phyloP scores from a whole-genome alignment of 2,888 invertebrate genomes.

The Chelonus formosanus region DNA sequence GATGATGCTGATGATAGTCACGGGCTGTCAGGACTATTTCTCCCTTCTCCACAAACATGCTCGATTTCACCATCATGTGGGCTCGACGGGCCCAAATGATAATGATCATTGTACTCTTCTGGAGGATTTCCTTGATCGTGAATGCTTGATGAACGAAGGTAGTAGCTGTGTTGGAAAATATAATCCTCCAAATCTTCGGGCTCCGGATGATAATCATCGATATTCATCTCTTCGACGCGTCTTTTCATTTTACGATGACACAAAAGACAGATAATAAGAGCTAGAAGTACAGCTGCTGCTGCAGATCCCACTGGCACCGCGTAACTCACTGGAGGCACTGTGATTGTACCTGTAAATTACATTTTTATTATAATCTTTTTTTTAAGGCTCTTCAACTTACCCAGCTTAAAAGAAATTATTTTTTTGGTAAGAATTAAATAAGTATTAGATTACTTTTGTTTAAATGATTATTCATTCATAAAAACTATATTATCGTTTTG shows the following conservation, averaged over 20 bases:
- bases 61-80: slow-evolving; percentile 53
- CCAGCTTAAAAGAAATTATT: too few species aligned
- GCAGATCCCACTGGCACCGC: slow-evolving; percentile 67
- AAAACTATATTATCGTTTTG: too few species aligned
- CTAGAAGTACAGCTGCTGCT: slow-evolving; percentile 65
- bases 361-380: neutral
- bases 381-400: too few species aligned
- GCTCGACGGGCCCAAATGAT: slow-evolving; percentile 50
- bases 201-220: slow-evolving; percentile 48
- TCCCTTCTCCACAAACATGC: slow-evolving; percentile 47
- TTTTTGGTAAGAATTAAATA: too few species aligned
- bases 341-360: slow-evolving; percentile 63
- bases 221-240: slow-evolving; percentile 51
- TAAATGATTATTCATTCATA: too few species aligned
- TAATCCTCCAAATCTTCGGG: slow-evolving; percentile 53
- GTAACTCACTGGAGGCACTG: slow-evolving; percentile 70
- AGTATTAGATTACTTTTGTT: too few species aligned
- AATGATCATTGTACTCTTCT: slow-evolving; percentile 43
- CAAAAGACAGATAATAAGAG: slow-evolving; percentile 67
- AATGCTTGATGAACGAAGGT: slow-evolving; percentile 47
- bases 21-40: slow-evolving; percentile 57
- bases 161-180: slow-evolving; percentile 48
- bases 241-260: slow-evolving; percentile 68
- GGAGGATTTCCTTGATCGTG: slow-evolving; percentile 47
- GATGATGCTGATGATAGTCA: slow-evolving; percentile 44